phyloP scores from a whole-genome alignment of 2,888 invertebrate genomes.

The Cyaniris semiargus region DNA sequence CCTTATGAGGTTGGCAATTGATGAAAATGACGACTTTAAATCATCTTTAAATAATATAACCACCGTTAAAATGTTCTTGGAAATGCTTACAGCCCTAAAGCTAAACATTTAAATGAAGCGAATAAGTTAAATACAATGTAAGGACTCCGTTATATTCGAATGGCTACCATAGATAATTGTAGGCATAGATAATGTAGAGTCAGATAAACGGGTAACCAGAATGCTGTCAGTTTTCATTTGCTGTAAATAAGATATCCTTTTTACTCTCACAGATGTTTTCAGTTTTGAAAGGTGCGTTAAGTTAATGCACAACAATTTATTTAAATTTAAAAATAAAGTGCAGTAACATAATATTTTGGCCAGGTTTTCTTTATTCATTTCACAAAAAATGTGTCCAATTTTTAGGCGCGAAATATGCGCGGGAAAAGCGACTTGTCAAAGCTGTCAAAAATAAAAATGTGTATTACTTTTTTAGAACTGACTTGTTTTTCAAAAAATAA shows the following conservation, averaged over 20 bases:
- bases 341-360: background rate
- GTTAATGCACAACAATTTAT: background rate
- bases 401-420: conserved; percentile 2
- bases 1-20: too few relatives aligned
- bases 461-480: background rate
- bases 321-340: background rate
- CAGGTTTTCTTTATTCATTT: background rate
- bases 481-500: background rate
- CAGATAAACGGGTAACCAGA: conserved; percentile 73
- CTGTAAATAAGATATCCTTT: conserved; percentile 41
- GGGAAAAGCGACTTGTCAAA: background rate
- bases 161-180: conserved; percentile 63
- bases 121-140: conserved; percentile 26
- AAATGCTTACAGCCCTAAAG: conserved; percentile 11
- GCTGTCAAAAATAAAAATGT: background rate
- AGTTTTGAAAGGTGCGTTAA: background rate
- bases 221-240: conserved; percentile 74
- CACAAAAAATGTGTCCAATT: background rate
- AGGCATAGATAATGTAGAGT: conserved; percentile 48
- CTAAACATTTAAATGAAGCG: conserved; percentile 19
- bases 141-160: conserved; percentile 49
- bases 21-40: too few relatives aligned
- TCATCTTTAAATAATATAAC: background rate
- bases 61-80: background rate
- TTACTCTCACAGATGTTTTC: conserved; percentile 10